A percentile compares a stretch with the other conserved stretches of the same genome.
phyloP scores from a whole-genome alignment of 2,113 vertebrate species.

The Anseranas semipalmata region DNA sequence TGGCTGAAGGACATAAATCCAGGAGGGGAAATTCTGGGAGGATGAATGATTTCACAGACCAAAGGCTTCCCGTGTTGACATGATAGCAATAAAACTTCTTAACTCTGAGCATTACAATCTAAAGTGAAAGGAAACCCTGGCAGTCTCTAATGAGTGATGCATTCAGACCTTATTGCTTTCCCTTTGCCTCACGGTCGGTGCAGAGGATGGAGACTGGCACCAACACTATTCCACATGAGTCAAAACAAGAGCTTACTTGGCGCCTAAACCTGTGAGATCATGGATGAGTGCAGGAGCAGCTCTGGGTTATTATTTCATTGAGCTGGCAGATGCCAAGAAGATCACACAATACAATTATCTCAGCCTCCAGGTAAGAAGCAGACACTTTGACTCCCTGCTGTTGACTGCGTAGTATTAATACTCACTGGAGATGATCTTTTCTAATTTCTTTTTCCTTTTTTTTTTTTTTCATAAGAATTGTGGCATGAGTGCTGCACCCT shows the following conservation, averaged over 20 bases:
- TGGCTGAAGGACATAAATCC: slow-evolving; percentile 10
- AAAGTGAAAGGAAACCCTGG: neutral
- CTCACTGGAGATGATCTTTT: neutral
- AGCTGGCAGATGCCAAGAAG: neutral
- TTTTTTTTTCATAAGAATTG: neutral
- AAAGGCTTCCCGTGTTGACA: neutral
- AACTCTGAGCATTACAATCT: neutral
- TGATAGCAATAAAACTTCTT: slow-evolving; percentile 1
- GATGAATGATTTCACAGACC: slow-evolving; percentile 4
- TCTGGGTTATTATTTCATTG: neutral
- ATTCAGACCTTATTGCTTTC: neutral
- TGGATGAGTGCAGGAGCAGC: neutral
- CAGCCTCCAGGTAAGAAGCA: slow-evolving; percentile 18
- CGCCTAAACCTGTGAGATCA: neutral
- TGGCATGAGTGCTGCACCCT: neutral
- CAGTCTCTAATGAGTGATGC: neutral
- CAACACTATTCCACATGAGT: neutral
- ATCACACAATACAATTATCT: neutral
- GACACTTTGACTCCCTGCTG: neutral
- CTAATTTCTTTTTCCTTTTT: neutral
- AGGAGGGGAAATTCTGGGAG: neutral
- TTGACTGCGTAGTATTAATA: neutral
- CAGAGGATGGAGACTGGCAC: neutral
- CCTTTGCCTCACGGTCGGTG: neutral
- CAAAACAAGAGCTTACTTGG: neutral